Evolutionary conservation across 2,888 invertebrate genomes (phyloP).

Genomic region (Clivina fossor): DNA sequence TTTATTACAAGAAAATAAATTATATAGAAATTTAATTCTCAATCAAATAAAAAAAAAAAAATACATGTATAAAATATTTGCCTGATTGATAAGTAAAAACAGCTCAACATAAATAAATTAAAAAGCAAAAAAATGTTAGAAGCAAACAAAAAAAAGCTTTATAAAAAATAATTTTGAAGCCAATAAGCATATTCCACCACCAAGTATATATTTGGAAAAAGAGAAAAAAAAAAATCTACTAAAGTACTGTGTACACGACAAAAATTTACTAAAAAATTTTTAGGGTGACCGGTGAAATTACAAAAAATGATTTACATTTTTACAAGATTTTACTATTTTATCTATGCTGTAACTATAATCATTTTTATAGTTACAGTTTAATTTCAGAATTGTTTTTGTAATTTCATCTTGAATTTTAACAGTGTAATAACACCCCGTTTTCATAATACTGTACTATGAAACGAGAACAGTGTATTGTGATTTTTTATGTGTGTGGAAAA

Average conservation of each 20-base stretch:
- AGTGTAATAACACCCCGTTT: conserved; percentile 49
- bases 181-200: conserved; percentile 6
- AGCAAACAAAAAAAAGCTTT: conserved; percentile 7
- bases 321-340: conserved; percentile 5
- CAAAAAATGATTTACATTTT: background rate
- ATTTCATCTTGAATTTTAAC: conserved; percentile 27
- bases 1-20: too few relatives aligned
- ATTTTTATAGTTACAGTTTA: background rate
- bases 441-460: conserved; percentile 27
- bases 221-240: conserved; percentile 12
- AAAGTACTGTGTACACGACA: conserved; percentile 32
- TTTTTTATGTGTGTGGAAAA: too few relatives aligned
- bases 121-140: conserved; percentile 7
- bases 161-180: background rate
- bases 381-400: conserved; percentile 17
- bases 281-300: conserved; percentile 15
- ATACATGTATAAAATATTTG: too few relatives aligned
- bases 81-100: too few relatives aligned
- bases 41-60: too few relatives aligned
- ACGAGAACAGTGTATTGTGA: conserved; percentile 9
- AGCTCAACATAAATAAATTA: conserved; percentile 19
- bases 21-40: too few relatives aligned
- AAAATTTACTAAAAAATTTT: conserved; percentile 15
- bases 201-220: conserved; percentile 2
- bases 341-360: background rate